These are phyloP conservation scores for Lingula anatina DNA, from an alignment of 2,888 invertebrate genomes.

Conservation along the genomic window DNA sequence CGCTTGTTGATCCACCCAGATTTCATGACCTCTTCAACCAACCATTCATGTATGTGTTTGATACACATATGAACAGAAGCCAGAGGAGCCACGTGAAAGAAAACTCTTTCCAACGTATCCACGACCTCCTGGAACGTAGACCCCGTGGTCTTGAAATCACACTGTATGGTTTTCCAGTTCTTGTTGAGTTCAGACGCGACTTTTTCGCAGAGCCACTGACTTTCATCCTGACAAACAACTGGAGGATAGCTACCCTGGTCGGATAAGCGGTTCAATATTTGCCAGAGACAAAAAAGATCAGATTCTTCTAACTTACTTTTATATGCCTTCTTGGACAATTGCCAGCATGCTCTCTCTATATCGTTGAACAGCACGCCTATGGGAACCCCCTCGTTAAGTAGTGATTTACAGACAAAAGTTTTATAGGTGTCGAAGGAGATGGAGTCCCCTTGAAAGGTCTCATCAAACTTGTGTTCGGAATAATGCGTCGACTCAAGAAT, in stretches of 20 bases:
- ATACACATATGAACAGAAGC: conserved; percentile 3
- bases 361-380: conserved; percentile 1
- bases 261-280: conserved; percentile 12
- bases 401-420: conserved; percentile 2
- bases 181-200: conserved; percentile 3
- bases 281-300: conserved; percentile 10
- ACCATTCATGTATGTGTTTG: conserved; percentile 13
- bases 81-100: conserved; percentile 3
- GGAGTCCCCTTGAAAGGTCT: conserved; percentile 1
- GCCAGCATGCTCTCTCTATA: conserved; percentile 6
- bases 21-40: conserved; percentile 15
- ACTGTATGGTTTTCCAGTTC: not conserved
- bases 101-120: conserved; percentile 1
- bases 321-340: conserved; percentile 1
- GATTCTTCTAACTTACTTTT: conserved; percentile 7
- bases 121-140: conserved; percentile 1
- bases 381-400: conserved; percentile 1
- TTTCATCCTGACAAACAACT: conserved; percentile 7
- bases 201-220: conserved; percentile 12
- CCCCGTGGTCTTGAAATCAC: not conserved
- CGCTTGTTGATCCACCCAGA: conserved; percentile 15
- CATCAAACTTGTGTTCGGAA: not conserved
- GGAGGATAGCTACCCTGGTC: conserved; percentile 13
- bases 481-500: not conserved
- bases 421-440: conserved; percentile 5